Conservation (phyloP, 30 jellyfish, hydroid and myxozoan genomes). For the Clytia hemisphaerica region DNA sequence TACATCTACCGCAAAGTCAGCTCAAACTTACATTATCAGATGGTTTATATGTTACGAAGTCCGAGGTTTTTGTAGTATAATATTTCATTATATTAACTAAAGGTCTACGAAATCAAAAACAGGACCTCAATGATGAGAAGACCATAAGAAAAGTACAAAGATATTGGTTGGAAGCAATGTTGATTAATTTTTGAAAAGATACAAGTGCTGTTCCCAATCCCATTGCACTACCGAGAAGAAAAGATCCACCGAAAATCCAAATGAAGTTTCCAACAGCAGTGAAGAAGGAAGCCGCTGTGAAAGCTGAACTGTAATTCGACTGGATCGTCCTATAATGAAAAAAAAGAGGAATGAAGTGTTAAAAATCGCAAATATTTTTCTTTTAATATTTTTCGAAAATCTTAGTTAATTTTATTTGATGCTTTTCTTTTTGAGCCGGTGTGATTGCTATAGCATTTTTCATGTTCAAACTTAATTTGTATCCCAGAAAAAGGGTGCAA, state of each 20-base stretch:
- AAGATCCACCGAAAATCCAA: constrained; percentile 91
- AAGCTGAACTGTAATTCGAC: constrained; percentile 55
- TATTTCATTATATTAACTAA: too few species aligned
- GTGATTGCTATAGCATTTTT: too few species aligned
- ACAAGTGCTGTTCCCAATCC: constrained; percentile 94
- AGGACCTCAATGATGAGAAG: background rate
- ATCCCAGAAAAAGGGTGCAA: too few species aligned
- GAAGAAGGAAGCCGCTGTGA: constrained; percentile 62
- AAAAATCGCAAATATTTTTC: background rate
- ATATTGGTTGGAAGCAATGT: background rate
- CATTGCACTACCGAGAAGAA: constrained; percentile 69
- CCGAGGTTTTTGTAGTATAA: too few species aligned
- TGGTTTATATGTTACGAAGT: too few species aligned
- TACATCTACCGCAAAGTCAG: too few species aligned
- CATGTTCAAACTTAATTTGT: too few species aligned
- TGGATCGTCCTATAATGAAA: constrained; percentile 56
- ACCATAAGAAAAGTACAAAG: background rate
- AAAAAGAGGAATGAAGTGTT: background rate
- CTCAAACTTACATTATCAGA: too few species aligned
- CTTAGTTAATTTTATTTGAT: too few species aligned
- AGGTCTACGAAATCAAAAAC: background rate
- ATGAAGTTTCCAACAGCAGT: constrained; percentile 80
- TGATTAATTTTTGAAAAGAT: constrained; percentile 64
- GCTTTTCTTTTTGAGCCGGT: too few species aligned
- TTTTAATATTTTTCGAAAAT: too few species aligned